Evolutionary conservation across 2,888 invertebrate genomes (phyloP).

Genomic region (Resseliella maxima): DNA sequence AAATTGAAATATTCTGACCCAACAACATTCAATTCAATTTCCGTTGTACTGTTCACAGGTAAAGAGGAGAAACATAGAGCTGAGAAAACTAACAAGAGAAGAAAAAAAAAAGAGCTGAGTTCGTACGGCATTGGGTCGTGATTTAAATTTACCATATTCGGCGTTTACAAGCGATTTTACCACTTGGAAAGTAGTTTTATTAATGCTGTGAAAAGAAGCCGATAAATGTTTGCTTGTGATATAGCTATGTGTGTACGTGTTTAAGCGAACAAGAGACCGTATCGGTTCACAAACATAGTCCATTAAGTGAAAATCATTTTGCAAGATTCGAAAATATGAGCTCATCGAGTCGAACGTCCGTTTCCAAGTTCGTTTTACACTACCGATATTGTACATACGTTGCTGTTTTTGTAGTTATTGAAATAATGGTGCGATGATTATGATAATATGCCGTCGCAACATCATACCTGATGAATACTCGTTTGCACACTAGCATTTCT

Average conservation of each 20-base stretch:
- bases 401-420: conserved; percentile 48
- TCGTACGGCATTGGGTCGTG: not conserved
- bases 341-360: not conserved
- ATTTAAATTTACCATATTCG: conserved; percentile 15
- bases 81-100: not conserved
- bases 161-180: conserved; percentile 11
- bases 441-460: conserved; percentile 25
- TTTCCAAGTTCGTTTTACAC: not conserved
- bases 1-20: conserved; percentile 8
- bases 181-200: conserved; percentile 42
- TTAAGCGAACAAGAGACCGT: not conserved
- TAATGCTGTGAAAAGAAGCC: conserved; percentile 3
- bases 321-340: not conserved
- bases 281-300: conserved; percentile 2
- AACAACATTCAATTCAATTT: conserved; percentile 44
- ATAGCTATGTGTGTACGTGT: not conserved
- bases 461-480: not conserved
- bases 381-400: not conserved
- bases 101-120: not conserved
- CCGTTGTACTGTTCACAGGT: not conserved
- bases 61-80: not conserved
- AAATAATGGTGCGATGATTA: conserved; percentile 48
- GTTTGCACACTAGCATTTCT: not conserved
- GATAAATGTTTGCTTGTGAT: not conserved
- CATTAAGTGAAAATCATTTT: conserved; percentile 9